These are phyloP conservation scores for Lucinisca nassula DNA, from an alignment of 2,888 invertebrate species.

Conservation along the genomic window DNA sequence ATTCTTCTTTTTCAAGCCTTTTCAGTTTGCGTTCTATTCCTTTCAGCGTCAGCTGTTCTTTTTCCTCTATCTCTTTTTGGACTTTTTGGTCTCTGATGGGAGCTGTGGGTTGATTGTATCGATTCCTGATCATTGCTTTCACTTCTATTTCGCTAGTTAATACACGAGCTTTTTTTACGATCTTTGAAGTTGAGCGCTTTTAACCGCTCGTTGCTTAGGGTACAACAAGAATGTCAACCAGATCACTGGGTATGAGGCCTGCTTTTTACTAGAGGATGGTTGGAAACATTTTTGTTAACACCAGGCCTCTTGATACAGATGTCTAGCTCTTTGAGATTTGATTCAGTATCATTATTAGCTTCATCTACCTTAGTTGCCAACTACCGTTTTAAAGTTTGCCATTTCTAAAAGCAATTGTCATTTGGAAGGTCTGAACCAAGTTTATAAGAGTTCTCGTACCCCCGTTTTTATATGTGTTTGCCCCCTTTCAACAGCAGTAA, in stretches of 20 bases:
- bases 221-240: background rate
- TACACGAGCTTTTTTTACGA: background rate
- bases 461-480: background rate
- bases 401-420: background rate
- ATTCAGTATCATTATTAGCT: background rate
- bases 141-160: constrained; percentile 12
- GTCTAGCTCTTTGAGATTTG: no score
- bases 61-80: constrained; percentile 20
- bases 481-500: background rate
- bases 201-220: background rate
- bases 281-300: background rate
- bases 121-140: no score
- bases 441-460: background rate
- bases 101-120: no score
- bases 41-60: no score
- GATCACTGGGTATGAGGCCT: constrained; percentile 8
- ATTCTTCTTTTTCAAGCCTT: constrained; percentile 7
- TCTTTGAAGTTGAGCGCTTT: constrained; percentile 1
- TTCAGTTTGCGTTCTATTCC: background rate
- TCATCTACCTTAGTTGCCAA: no score
- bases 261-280: constrained; percentile 4
- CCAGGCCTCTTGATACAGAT: background rate
- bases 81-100: background rate
- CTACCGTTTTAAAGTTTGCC: background rate
- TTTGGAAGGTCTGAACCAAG: background rate